phyloP scores from a whole-genome alignment of 1,140 invertebrate genomes.

The Hydropsyche tenuis region DNA sequence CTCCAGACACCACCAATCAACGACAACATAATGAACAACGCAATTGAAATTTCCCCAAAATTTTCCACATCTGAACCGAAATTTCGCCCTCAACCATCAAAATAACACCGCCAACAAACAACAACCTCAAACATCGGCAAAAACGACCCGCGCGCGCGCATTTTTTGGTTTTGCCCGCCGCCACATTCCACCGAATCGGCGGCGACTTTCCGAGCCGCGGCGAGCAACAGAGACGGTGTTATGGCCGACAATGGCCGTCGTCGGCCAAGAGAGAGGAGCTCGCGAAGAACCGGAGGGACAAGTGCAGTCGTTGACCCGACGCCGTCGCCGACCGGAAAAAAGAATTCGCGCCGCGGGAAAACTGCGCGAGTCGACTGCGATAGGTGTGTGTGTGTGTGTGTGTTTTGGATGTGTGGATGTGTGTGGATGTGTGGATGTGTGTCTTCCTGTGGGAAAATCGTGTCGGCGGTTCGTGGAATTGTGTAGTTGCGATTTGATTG shows the following conservation, averaged over 20 bases:
- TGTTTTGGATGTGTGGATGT: no score
- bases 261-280: neutral
- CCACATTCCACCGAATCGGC: neutral
- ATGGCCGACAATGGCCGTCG: neutral
- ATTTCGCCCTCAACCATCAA: no score
- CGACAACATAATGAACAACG: no score
- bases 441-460: no score
- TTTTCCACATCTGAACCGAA: no score
- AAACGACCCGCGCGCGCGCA: neutral
- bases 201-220: neutral
- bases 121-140: neutral
- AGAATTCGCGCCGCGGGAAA: conserved; percentile 8
- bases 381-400: no score
- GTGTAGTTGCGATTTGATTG: no score
- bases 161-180: conserved; percentile 11
- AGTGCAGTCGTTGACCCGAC: conserved; percentile 17
- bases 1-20: no score
- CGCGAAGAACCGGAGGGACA: conserved; percentile 1
- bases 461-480: no score
- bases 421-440: no score
- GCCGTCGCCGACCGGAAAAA: conserved; percentile 5
- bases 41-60: no score
- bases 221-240: neutral
- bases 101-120: neutral
- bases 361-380: neutral